phyloP scores from a whole-genome alignment of 2,888 invertebrate genomes.

The Thymelicus acteon region DNA sequence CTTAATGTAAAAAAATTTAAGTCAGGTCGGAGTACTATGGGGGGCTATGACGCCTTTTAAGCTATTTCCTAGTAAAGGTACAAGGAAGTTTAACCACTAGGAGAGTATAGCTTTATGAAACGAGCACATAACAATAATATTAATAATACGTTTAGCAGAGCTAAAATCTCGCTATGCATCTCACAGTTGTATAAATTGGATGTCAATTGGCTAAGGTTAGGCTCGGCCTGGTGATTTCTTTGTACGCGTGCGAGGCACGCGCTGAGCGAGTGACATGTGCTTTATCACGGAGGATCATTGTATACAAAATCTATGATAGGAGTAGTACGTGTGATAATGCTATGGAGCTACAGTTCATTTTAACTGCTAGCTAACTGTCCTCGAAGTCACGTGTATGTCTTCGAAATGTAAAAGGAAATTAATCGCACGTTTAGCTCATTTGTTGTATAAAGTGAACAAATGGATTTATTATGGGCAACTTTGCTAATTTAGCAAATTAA shows the following conservation, averaged over 20 bases:
- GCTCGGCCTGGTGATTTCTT: constrained; percentile 23
- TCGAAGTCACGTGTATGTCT: no score
- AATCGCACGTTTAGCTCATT: not conserved
- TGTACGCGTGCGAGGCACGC: constrained; percentile 19
- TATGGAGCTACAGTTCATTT: no score
- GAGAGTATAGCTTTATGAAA: no score
- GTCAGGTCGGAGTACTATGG: no score
- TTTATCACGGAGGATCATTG: not conserved
- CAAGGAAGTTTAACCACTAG: no score
- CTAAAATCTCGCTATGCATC: not conserved
- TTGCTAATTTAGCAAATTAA: not conserved
- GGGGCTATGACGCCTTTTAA: no score
- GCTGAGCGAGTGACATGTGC: constrained; percentile 9
- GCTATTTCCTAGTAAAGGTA: no score
- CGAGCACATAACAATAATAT: not conserved
- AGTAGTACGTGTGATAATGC: no score
- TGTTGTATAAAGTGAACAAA: not conserved
- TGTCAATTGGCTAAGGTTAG: constrained; percentile 28
- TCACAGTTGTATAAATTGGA: constrained; percentile 15
- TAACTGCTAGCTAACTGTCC: no score
- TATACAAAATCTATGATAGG: not conserved
- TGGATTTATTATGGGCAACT: not conserved
- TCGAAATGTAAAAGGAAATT: no score
- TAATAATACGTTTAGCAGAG: not conserved
- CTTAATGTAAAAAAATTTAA: no score